phyloP scores from a whole-genome alignment of 2,888 invertebrate genomes.

The Ptycholaimellus sp. region DNA sequence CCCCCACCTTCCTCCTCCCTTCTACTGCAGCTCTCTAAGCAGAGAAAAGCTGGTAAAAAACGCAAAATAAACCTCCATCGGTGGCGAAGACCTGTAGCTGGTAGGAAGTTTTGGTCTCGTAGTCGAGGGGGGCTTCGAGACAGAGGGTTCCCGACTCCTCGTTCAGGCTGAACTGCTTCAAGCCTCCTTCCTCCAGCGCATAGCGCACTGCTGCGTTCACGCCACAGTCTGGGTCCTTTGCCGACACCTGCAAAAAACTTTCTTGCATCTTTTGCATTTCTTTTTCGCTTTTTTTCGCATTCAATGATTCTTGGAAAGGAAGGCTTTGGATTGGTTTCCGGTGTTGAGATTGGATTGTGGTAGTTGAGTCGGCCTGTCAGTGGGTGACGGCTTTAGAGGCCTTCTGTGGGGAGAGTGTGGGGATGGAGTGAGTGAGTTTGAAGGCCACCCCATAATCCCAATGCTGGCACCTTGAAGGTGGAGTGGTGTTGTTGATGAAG shows the following conservation, averaged over 20 bases:
- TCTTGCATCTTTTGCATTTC: constrained; percentile 1
- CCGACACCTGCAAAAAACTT: constrained; percentile 69
- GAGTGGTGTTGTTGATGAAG: too few relatives aligned
- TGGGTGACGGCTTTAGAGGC: background rate
- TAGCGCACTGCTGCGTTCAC: constrained; percentile 77
- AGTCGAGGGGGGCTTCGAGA: constrained; percentile 55
- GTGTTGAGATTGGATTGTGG: too few relatives aligned
- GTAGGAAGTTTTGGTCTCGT: constrained; percentile 51
- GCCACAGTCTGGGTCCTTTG: constrained; percentile 84
- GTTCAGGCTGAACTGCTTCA: constrained; percentile 53
- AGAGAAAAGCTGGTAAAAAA: too few relatives aligned
- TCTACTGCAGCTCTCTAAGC: too few relatives aligned
- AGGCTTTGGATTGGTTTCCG: too few relatives aligned
- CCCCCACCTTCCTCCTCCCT: too few relatives aligned
- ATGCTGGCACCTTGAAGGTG: too few relatives aligned
- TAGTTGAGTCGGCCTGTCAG: background rate
- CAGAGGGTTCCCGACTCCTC: constrained; percentile 69
- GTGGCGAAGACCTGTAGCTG: constrained; percentile 76
- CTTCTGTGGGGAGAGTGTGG: too few relatives aligned
- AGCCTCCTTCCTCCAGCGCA: constrained; percentile 45
- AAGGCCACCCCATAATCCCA: too few relatives aligned
- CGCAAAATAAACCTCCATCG: constrained; percentile 48
- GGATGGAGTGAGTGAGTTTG: too few relatives aligned
- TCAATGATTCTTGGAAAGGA: too few relatives aligned
- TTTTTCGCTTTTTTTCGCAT: background rate